These are phyloP conservation scores for Amphipoea oculea DNA, from an alignment of 2,888 invertebrate genomes.

Conservation along the genomic window DNA sequence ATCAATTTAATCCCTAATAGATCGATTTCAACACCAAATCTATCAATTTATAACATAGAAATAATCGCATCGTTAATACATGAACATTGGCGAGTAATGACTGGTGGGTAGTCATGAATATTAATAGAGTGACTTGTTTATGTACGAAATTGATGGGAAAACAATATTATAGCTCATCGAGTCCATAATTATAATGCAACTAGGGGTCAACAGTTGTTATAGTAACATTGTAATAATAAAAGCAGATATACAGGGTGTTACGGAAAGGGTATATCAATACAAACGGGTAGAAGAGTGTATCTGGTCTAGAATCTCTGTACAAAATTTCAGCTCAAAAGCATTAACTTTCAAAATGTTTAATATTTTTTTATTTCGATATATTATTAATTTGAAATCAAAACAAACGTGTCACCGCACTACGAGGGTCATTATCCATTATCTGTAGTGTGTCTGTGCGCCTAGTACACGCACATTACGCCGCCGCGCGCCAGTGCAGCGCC, in stretches of 20 bases:
- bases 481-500: too few species aligned
- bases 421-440: too few species aligned
- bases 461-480: too few species aligned
- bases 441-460: too few species aligned
- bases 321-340: too few species aligned
- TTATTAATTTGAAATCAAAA: too few species aligned
- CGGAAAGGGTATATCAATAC: too few species aligned
- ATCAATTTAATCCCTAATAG: constrained; percentile 7
- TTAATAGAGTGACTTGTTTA: constrained; percentile 67
- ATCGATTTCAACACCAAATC: constrained; percentile 23
- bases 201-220: constrained; percentile 53
- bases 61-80: constrained; percentile 57
- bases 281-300: too few species aligned
- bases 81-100: constrained; percentile 58
- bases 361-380: too few species aligned
- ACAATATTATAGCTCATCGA: constrained; percentile 65
- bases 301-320: too few species aligned
- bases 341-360: too few species aligned
- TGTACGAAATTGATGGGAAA: constrained; percentile 67
- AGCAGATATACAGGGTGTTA: background rate
- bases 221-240: constrained; percentile 21
- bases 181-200: constrained; percentile 42
- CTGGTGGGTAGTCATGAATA: constrained; percentile 67
- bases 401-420: too few species aligned
- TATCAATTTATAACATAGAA: constrained; percentile 55